phyloP scores from a whole-genome alignment of 1,140 invertebrate species.

The Drosophila micromelanica region DNA sequence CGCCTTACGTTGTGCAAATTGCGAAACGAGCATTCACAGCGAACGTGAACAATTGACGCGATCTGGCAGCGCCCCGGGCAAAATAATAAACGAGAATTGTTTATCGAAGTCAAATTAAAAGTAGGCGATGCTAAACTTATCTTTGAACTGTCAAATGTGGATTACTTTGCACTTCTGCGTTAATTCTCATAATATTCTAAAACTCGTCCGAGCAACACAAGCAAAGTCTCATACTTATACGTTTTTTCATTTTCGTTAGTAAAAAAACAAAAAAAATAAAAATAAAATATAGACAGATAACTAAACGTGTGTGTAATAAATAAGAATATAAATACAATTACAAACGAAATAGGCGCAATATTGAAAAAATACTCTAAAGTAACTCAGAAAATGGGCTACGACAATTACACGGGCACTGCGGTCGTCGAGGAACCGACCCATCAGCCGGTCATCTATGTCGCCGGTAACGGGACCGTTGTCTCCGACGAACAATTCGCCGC shows the following conservation, averaged over 20 bases:
- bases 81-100: neutral
- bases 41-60: no score
- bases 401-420: slow-evolving; percentile 25
- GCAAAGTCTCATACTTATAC: slow-evolving; percentile 34
- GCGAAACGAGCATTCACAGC: slow-evolving; percentile 8
- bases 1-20: slow-evolving; percentile 26
- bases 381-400: slow-evolving; percentile 42
- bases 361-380: slow-evolving; percentile 31
- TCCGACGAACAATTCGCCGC: slow-evolving; percentile 20
- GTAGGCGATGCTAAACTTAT: neutral
- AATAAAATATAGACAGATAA: neutral
- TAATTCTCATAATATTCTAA: slow-evolving; percentile 25
- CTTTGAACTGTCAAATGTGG: neutral
- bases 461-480: neutral
- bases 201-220: slow-evolving; percentile 40
- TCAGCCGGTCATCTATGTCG: slow-evolving; percentile 16
- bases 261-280: slow-evolving; percentile 9
- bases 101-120: neutral
- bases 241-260: slow-evolving; percentile 24
- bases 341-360: slow-evolving; percentile 32
- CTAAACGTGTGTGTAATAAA: slow-evolving; percentile 12
- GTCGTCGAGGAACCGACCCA: slow-evolving; percentile 5
- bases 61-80: slow-evolving; percentile 15
- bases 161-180: slow-evolving; percentile 1
- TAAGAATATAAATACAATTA: neutral